Conservation (phyloP, 2,888 invertebrate genomes). For the Antheraea yamamai region DNA sequence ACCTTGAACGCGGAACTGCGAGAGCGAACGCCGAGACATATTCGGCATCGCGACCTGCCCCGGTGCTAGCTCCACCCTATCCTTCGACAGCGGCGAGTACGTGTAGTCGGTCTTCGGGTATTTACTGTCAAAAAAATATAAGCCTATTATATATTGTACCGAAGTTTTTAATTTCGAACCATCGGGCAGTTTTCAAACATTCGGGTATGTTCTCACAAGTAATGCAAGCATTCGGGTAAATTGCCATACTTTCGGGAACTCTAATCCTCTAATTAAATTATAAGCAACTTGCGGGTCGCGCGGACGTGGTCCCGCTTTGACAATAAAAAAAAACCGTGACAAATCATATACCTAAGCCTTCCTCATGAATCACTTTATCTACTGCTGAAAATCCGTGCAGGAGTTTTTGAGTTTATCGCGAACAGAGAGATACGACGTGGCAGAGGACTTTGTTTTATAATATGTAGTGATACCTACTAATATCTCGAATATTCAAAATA, state of each 20-base stretch:
- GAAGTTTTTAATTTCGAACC: not conserved
- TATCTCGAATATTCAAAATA: not conserved
- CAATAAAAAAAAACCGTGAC: too few relatives aligned
- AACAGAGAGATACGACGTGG: too few relatives aligned
- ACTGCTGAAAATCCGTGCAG: too few relatives aligned
- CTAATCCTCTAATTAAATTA: not conserved
- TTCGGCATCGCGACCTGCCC: constrained; percentile 93
- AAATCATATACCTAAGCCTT: too few relatives aligned
- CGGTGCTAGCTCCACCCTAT: constrained; percentile 89
- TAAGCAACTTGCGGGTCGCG: not conserved
- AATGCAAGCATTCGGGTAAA: not conserved
- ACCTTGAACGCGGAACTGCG: constrained; percentile 79
- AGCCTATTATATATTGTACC: not conserved
- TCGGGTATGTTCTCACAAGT: not conserved
- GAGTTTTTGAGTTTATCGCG: too few relatives aligned
- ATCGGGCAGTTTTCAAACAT: not conserved
- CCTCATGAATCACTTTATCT: too few relatives aligned
- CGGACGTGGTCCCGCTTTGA: too few relatives aligned
- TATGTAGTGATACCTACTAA: not conserved
- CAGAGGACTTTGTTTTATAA: too few relatives aligned
- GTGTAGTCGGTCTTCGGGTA: constrained; percentile 96
- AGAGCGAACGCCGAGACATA: constrained; percentile 90
- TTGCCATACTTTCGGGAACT: not conserved
- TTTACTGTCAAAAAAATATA: constrained; percentile 81
- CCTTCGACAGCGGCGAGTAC: constrained; percentile 91